Percentiles rank a stretch among this genome's conserved stretches.
Conservation (phyloP, 2,797 vertebrate genomes). For the Aeoliscus strigatus region DNA sequence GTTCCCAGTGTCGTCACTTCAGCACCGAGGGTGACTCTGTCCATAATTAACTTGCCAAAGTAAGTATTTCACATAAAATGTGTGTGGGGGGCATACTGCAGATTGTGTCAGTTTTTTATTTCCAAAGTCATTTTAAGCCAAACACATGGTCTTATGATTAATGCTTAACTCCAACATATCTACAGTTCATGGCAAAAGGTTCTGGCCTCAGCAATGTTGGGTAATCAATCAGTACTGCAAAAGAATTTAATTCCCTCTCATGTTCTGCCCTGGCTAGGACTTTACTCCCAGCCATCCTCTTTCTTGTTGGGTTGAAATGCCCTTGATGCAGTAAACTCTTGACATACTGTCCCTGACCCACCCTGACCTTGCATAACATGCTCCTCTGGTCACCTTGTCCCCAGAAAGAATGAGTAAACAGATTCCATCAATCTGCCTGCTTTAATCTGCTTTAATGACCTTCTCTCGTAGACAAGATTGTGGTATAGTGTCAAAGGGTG, state of each 20-base stretch:
- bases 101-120: no score
- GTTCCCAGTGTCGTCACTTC: conserved; percentile 21
- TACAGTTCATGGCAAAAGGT: no score
- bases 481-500: conserved; percentile 23
- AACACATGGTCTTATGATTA: no score
- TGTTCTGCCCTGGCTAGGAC: conserved; percentile 15
- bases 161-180: no score
- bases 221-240: conserved; percentile 15
- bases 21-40: conserved; percentile 22
- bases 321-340: conserved; percentile 35
- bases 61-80: conserved; percentile 34
- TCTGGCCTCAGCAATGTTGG: neutral
- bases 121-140: no score
- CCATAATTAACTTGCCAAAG: conserved; percentile 35
- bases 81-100: no score
- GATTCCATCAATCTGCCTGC: conserved; percentile 42
- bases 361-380: conserved; percentile 21
- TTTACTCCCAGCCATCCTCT: conserved; percentile 5
- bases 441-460: conserved; percentile 42
- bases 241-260: conserved; percentile 19
- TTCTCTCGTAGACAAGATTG: conserved; percentile 39
- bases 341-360: conserved; percentile 20
- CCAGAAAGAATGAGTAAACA: conserved; percentile 46
- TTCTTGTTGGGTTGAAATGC: conserved; percentile 22
- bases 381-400: conserved; percentile 26